phyloP scores from a whole-genome alignment of 2,113 vertebrate species.

The Tupaia chinensis region DNA sequence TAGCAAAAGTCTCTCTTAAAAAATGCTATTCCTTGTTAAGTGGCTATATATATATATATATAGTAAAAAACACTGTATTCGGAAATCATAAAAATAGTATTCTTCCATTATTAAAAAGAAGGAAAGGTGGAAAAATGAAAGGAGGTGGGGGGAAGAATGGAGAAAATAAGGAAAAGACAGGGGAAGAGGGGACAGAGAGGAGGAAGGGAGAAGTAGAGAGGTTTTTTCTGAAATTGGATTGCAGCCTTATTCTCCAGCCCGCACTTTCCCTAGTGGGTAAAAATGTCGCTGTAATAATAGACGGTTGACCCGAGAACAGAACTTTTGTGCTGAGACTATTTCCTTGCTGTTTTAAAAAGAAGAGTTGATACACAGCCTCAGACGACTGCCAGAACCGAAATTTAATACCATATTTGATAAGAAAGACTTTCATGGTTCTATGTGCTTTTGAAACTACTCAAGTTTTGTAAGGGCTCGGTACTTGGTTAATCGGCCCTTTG shows the following conservation, averaged over 20 bases:
- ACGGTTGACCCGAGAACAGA: background rate
- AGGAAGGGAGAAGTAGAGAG: background rate
- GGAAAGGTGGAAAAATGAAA: background rate
- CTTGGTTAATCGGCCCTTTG: background rate
- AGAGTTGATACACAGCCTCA: background rate
- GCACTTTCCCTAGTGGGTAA: background rate
- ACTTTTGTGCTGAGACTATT: background rate
- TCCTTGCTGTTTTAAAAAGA: background rate
- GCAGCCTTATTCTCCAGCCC: background rate
- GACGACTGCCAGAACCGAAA: background rate
- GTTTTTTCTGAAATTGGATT: background rate
- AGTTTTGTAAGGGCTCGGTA: background rate
- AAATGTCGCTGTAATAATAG: background rate
- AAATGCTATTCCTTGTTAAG: background rate
- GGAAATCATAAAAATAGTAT: background rate
- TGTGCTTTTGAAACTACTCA: background rate
- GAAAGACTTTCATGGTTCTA: background rate
- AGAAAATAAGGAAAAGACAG: background rate
- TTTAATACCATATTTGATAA: background rate
- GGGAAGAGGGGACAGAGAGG: background rate
- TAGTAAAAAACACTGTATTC: background rate
- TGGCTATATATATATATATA: background rate
- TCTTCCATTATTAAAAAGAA: background rate
- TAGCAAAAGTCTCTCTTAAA: no score
- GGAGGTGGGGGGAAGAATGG: no score